Conservation (phyloP, 2,888 invertebrate genomes). For the Tanypteryx hageni region DNA sequence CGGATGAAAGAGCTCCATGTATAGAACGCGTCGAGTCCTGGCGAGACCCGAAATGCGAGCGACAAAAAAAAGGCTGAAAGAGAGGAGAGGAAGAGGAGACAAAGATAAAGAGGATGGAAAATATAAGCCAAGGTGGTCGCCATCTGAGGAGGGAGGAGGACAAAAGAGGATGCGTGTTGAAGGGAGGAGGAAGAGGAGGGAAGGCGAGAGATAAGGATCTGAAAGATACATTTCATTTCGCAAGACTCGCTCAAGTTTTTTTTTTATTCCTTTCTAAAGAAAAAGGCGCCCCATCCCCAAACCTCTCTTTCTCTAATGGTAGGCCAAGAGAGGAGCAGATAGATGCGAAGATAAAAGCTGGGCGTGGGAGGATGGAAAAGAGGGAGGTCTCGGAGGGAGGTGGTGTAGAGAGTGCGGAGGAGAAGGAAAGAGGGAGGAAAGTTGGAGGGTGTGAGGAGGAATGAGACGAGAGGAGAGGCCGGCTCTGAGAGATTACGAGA, state of each 20-base stretch:
- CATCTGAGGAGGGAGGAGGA: background rate
- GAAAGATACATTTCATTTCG: slow-evolving; percentile 35
- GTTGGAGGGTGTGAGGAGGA: too few species aligned
- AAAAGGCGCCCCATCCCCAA: background rate
- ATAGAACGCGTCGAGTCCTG: background rate
- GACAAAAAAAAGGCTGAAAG: background rate
- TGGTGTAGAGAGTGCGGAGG: background rate
- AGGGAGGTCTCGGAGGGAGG: background rate
- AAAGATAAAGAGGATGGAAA: background rate
- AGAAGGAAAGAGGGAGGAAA: too few species aligned
- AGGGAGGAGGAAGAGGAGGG: background rate
- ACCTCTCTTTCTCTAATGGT: background rate
- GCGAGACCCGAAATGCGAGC: background rate
- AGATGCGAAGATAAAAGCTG: slow-evolving; percentile 4
- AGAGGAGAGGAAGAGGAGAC: background rate
- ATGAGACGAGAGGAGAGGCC: background rate
- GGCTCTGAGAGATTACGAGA: background rate
- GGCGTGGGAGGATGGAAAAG: slow-evolving; percentile 1
- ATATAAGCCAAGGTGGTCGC: slow-evolving; percentile 35
- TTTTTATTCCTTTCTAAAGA: background rate
- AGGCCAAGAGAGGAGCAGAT: background rate
- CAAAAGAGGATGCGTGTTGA: background rate
- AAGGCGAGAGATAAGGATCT: background rate
- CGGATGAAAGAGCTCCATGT: background rate
- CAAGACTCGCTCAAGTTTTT: background rate